Base-by-base conservation (phyloP, 1,140 invertebrate species). In the Scylla paramamosain region DNA sequence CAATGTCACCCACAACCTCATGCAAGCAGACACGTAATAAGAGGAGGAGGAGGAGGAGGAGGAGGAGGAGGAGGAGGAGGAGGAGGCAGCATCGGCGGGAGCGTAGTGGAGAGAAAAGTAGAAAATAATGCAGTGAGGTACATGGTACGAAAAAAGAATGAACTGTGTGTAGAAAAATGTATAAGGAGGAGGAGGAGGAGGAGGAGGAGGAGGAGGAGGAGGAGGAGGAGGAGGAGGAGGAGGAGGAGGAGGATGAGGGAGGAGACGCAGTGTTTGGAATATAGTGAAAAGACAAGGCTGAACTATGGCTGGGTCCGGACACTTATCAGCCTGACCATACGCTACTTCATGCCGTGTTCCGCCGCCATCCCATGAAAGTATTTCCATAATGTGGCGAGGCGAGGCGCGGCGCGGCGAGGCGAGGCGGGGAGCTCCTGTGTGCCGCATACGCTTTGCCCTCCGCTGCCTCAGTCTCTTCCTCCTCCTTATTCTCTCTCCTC, bases 241-340 rank as follows among this genome's bases (percentile, higher is more conserved):
- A 77, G 8, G 67, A 77, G 67, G 8, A 77, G 1, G 67, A 77
- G 67, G 52, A 59, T 59, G 52, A 59, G 52, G n/a, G 25, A 77
- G n/a, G 67, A 77, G 67, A 77, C 52, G 25, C 67, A 77, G 6
- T n/a, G 67, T 77, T 77, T 77, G 20, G 20, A 77, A n/a, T n/a
- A 20, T 77, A n/a, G 52, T 20, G 52, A 59, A 59, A 59, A 59
- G 52, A 59, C 52, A 59, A 25, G 67, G 20, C 6, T 25, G 67
- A n/a, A 77, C n/a, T 77, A n/a, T 77, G 67, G 67, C 67, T 25
- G 67, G 67, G 67, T 77, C 67, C 67, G 67, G n/a, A n/a, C 67
- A 77, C 67, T 77, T 77, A 77, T 77, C 67, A 77, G 67, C 67
- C 12, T 25, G 16, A n/a, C 67, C 67, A 77, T 77, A 77, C 67